A percentile compares a stretch with the other conserved stretches of the same genome.
Evolutionary conservation across 2,797 vertebrate genomes (phyloP).

Genomic region (Smutsia gigantea): DNA sequence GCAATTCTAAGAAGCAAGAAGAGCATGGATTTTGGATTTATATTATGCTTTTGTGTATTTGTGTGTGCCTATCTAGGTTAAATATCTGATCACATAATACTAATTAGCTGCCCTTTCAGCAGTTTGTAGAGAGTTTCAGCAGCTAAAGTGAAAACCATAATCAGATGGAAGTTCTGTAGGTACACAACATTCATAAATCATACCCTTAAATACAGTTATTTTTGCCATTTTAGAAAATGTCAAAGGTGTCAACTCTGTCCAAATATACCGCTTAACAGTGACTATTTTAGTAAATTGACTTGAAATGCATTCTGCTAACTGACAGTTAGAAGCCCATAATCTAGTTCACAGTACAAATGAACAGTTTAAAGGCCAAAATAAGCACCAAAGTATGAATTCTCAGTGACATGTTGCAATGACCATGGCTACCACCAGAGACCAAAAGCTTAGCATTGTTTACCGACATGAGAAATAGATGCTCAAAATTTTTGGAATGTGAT

Average conservation of each 20-base stretch:
- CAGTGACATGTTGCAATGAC: neutral
- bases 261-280: constrained; percentile 84
- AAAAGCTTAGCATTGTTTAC: constrained; percentile 24
- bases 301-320: constrained; percentile 83
- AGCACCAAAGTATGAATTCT: constrained; percentile 57
- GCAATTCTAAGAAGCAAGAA: constrained; percentile 63
- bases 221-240: constrained; percentile 89
- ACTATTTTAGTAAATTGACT: constrained; percentile 85
- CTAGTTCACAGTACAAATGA: constrained; percentile 83
- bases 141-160: constrained; percentile 75
- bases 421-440: neutral
- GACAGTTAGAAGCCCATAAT: constrained; percentile 80
- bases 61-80: neutral
- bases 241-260: constrained; percentile 88
- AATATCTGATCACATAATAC: constrained; percentile 73
- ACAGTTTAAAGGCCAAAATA: constrained; percentile 79
- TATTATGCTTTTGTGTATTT: constrained; percentile 47
- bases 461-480: constrained; percentile 27
- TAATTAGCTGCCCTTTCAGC: constrained; percentile 82
- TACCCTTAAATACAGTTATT: constrained; percentile 87
- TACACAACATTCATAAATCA: constrained; percentile 87
- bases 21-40: constrained; percentile 22
- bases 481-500: constrained; percentile 24
- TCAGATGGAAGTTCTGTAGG: constrained; percentile 77
- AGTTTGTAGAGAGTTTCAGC: constrained; percentile 63